phyloP scores from a whole-genome alignment of 1,140 invertebrate genomes.

The Rhizoglyphus robini region DNA sequence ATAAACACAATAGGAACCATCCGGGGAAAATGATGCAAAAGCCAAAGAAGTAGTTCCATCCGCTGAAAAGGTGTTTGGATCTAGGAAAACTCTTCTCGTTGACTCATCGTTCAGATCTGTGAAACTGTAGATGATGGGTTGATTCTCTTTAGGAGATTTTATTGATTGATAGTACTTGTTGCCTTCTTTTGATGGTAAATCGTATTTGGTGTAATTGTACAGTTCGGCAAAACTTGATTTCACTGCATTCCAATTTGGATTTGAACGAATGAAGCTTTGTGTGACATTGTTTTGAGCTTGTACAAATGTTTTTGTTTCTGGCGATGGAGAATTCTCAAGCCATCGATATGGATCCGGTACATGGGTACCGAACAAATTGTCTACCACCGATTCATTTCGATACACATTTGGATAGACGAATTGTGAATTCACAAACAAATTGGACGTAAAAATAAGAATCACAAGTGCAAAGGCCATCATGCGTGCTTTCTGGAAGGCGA shows the following conservation, averaged over 20 bases:
- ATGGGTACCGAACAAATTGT: neutral
- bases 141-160: conserved; percentile 90
- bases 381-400: neutral
- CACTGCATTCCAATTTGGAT: conserved; percentile 53
- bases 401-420: conserved; percentile 9
- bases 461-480: too few relatives aligned
- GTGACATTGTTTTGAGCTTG: conserved; percentile 81
- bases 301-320: conserved; percentile 82
- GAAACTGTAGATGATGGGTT: conserved; percentile 86
- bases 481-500: too few relatives aligned
- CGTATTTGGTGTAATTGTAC: conserved; percentile 82
- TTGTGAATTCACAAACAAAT: too few relatives aligned
- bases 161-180: conserved; percentile 78
- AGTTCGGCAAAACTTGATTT: conserved; percentile 12
- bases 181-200: conserved; percentile 65
- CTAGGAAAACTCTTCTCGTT: conserved; percentile 74
- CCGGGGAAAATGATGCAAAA: conserved; percentile 67
- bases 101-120: conserved; percentile 58
- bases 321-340: conserved; percentile 85
- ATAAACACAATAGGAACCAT: conserved; percentile 80
- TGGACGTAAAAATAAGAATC: too few relatives aligned
- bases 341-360: conserved; percentile 76
- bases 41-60: conserved; percentile 84
- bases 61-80: conserved; percentile 80
- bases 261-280: conserved; percentile 63